Percentiles rank a stretch among this genome's conserved stretches.
Conservation (phyloP, 1,140 invertebrate genomes). For the Lordiphosa mommai region DNA sequence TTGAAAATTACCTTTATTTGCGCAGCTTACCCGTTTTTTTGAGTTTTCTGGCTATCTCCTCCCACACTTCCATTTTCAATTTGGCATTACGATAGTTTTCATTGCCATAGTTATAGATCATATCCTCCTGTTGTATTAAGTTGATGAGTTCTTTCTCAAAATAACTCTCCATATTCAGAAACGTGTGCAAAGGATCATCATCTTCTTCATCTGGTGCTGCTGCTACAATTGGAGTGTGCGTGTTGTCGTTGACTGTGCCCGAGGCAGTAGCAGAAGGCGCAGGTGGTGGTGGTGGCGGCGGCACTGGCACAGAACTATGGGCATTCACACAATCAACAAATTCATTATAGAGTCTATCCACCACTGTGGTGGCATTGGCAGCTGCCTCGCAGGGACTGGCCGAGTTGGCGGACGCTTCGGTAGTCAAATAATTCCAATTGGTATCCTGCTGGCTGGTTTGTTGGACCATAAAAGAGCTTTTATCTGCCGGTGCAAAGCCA, state of each 20-base stretch:
- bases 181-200: slow-evolving; percentile 74
- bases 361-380: slow-evolving; percentile 34
- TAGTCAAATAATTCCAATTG: slow-evolving; percentile 66
- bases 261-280: slow-evolving; percentile 14
- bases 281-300: neutral
- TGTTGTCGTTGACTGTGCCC: slow-evolving; percentile 1
- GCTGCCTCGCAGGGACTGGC: slow-evolving; percentile 33
- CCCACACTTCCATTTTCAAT: slow-evolving; percentile 66
- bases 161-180: slow-evolving; percentile 73
- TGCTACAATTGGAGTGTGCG: slow-evolving; percentile 1
- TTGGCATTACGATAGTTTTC: slow-evolving; percentile 75
- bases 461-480: slow-evolving; percentile 38
- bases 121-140: slow-evolving; percentile 66
- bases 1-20: neutral
- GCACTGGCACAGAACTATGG: slow-evolving; percentile 14
- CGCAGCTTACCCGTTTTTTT: slow-evolving; percentile 63
- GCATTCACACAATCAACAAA: slow-evolving; percentile 63
- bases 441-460: slow-evolving; percentile 42
- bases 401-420: slow-evolving; percentile 37
- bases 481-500: slow-evolving; percentile 31
- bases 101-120: slow-evolving; percentile 72
- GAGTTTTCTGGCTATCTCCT: slow-evolving; percentile 70
- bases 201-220: slow-evolving; percentile 66
- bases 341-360: slow-evolving; percentile 60
- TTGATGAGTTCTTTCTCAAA: slow-evolving; percentile 73